Conservation (phyloP, 1,140 invertebrate species). For the Drosophila ironensis region DNA sequence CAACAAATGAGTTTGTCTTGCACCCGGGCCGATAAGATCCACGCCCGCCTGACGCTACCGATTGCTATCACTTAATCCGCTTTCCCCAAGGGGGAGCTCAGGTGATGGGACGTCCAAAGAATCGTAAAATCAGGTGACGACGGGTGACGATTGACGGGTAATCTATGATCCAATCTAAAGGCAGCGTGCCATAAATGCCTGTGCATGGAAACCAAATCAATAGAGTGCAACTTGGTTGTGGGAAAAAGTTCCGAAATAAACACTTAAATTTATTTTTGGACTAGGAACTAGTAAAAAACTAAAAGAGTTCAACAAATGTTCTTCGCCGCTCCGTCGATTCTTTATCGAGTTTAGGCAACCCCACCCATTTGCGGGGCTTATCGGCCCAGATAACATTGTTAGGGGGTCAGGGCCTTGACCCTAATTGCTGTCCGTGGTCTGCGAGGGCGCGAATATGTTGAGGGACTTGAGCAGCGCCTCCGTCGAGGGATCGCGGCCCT, state of each 20-base stretch:
- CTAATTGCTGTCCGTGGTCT: slow-evolving; percentile 67
- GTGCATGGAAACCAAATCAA: no score
- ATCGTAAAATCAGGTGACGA: no score
- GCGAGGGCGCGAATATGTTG: slow-evolving; percentile 57
- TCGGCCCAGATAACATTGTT: slow-evolving; percentile 34
- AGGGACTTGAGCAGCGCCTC: slow-evolving; percentile 88
- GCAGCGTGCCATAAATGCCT: no score
- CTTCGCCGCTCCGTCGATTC: not conserved
- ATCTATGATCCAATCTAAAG: not conserved
- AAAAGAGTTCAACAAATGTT: not conserved
- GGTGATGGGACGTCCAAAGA: not conserved
- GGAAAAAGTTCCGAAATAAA: no score
- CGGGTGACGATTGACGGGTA: not conserved
- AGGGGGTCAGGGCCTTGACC: slow-evolving; percentile 2
- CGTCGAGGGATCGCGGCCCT: slow-evolving; percentile 94
- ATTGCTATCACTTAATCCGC: slow-evolving; percentile 43
- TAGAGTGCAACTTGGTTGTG: no score
- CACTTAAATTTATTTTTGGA: no score
- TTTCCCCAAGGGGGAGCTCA: slow-evolving; percentile 6
- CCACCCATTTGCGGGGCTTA: slow-evolving; percentile 29
- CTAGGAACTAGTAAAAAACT: no score
- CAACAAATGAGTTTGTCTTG: slow-evolving; percentile 50
- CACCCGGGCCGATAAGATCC: slow-evolving; percentile 23
- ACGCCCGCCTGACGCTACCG: slow-evolving; percentile 12
- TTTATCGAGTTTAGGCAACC: not conserved